These are phyloP conservation scores for Zaprionus capensis DNA, from an alignment of 1,140 invertebrate genomes.

Conservation along the genomic window DNA sequence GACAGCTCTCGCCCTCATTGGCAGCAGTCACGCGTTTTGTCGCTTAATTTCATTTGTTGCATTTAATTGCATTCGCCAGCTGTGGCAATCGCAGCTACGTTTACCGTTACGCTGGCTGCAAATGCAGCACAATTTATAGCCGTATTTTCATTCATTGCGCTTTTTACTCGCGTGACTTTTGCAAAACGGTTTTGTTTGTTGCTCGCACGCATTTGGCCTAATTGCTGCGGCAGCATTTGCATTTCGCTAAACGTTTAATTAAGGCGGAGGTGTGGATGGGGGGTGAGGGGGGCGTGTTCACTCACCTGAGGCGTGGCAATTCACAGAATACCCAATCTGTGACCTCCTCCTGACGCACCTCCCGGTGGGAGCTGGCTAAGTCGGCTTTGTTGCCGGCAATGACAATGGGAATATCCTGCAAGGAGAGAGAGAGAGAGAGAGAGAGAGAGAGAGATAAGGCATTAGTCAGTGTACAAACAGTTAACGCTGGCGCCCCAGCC, in stretches of 20 bases:
- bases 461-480: constrained; percentile 41
- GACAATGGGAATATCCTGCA: constrained; percentile 92
- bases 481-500: constrained; percentile 12
- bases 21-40: constrained; percentile 57
- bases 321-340: constrained; percentile 92
- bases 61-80: constrained; percentile 69
- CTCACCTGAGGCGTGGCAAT: constrained; percentile 89
- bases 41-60: constrained; percentile 79
- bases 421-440: background rate
- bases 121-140: constrained; percentile 56
- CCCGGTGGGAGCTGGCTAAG: constrained; percentile 87
- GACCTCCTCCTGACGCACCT: constrained; percentile 90
- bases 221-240: constrained; percentile 60
- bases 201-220: constrained; percentile 50
- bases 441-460: constrained; percentile 17
- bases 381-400: constrained; percentile 94
- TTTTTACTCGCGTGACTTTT: constrained; percentile 29
- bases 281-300: constrained; percentile 1
- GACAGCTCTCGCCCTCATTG: constrained; percentile 7
- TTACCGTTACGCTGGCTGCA: constrained; percentile 13
- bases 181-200: constrained; percentile 47
- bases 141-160: constrained; percentile 58
- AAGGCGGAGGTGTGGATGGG: constrained; percentile 22
- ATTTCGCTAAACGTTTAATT: constrained; percentile 47
- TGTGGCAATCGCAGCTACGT: constrained; percentile 8